Percentiles rank a stretch among this genome's conserved stretches.
phyloP scores from a whole-genome alignment of 2,888 invertebrate species.

The Polyommatus icarus region DNA sequence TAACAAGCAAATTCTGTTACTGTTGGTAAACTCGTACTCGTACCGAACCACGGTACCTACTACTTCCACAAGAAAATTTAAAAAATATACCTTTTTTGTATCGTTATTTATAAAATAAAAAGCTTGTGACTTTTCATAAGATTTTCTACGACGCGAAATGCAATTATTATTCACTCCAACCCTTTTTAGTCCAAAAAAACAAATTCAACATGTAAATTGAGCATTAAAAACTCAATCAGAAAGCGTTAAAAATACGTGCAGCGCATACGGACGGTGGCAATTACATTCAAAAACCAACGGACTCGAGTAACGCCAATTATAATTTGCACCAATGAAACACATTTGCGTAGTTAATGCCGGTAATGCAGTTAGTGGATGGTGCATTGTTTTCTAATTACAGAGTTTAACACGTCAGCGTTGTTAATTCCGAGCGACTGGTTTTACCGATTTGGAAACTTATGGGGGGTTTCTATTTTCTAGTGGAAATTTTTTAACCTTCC shows the following conservation, averaged over 20 bases:
- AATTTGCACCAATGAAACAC: slow-evolving; percentile 57
- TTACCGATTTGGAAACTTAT: background rate
- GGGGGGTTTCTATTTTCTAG: too few species aligned
- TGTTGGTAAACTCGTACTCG: too few species aligned
- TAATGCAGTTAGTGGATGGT: slow-evolving; percentile 27
- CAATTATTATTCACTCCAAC: background rate
- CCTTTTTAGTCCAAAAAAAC: slow-evolving; percentile 26
- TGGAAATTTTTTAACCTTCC: background rate
- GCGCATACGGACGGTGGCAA: slow-evolving; percentile 40
- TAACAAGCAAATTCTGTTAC: too few species aligned
- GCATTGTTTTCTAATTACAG: slow-evolving; percentile 23
- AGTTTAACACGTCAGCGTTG: background rate
- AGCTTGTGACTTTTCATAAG: too few species aligned
- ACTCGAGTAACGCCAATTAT: slow-evolving; percentile 59
- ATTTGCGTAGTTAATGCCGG: slow-evolving; percentile 39
- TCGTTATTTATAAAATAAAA: too few species aligned
- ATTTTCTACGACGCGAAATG: background rate
- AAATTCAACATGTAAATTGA: slow-evolving; percentile 35
- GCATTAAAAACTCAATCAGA: slow-evolving; percentile 60
- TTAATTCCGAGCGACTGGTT: background rate
- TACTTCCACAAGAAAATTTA: too few species aligned
- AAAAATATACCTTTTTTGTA: too few species aligned
- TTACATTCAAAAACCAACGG: slow-evolving; percentile 56
- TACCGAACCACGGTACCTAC: too few species aligned
- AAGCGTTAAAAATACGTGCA: slow-evolving; percentile 51